These are phyloP conservation scores for Liopterus haemorrhoidalis DNA, from an alignment of 2,888 invertebrate genomes.

Conservation along the genomic window DNA sequence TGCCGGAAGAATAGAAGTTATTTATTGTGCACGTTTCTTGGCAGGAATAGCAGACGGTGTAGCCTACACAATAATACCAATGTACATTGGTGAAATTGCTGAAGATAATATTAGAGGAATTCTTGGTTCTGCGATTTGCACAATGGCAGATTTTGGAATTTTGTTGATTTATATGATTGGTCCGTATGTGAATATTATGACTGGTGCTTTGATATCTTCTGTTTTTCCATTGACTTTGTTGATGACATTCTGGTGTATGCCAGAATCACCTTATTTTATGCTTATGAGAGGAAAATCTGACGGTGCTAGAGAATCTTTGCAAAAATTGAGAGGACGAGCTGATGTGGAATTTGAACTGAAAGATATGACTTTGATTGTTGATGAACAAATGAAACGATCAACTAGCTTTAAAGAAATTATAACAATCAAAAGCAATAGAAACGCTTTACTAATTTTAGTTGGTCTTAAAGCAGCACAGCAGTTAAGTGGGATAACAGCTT, in stretches of 20 bases:
- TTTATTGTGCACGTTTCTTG: conserved; percentile 52
- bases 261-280: conserved; percentile 54
- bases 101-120: conserved; percentile 54
- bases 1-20: conserved; percentile 51
- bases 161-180: conserved; percentile 50
- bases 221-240: conserved; percentile 47
- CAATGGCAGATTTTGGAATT: conserved; percentile 51
- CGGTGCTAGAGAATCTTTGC: conserved; percentile 48
- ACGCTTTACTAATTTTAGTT: conserved; percentile 58
- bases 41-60: conserved; percentile 54
- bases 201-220: conserved; percentile 48
- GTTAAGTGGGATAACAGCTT: conserved; percentile 57
- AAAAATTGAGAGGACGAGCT: conserved; percentile 46
- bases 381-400: conserved; percentile 47
- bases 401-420: conserved; percentile 54
- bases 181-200: conserved; percentile 46
- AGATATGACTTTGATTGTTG: conserved; percentile 37
- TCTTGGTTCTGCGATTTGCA: conserved; percentile 53
- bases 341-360: conserved; percentile 47
- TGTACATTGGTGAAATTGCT: conserved; percentile 57
- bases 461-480: conserved; percentile 52
- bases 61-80: conserved; percentile 47
- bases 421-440: conserved; percentile 52
- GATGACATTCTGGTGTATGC: conserved; percentile 49
- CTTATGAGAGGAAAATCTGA: conserved; percentile 43